Percentiles rank a stretch among this genome's conserved stretches.
These are phyloP conservation scores for Antigone vipio DNA, from an alignment of 2,113 vertebrate species.

Conservation along the genomic window DNA sequence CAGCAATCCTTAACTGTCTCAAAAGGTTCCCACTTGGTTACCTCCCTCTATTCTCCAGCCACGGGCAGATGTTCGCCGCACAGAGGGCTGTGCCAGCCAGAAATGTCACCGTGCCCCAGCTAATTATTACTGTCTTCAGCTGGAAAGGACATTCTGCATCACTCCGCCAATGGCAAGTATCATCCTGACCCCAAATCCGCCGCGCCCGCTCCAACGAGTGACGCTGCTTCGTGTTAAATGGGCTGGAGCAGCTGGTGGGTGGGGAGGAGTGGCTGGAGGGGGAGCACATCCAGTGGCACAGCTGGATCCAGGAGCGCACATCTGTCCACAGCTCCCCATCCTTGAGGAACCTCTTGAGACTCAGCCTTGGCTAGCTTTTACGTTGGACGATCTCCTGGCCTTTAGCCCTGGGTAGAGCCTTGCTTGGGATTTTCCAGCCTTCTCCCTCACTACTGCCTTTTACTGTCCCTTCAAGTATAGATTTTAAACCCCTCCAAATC, in stretches of 20 bases:
- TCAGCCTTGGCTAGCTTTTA: not conserved
- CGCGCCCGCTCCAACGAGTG: rapidly evolving
- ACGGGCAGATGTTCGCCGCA: not conserved
- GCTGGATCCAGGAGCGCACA: not conserved
- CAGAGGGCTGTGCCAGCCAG: not conserved
- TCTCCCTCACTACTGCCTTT: not conserved
- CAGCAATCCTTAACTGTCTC: not conserved
- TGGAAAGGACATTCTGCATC: not conserved
- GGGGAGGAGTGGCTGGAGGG: not conserved
- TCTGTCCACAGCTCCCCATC: constrained; percentile 19
- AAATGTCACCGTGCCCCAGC: not conserved
- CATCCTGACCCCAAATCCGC: not conserved
- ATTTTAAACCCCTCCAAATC: not conserved
- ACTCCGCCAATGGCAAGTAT: not conserved
- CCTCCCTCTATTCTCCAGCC: not conserved
- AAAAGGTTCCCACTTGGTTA: not conserved
- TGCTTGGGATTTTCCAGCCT: not conserved
- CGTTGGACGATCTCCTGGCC: not conserved
- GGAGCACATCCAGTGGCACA: not conserved
- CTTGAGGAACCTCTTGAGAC: not conserved
- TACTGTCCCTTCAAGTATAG: not conserved
- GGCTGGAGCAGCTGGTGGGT: not conserved
- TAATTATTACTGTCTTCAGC: not conserved
- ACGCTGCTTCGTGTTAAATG: not conserved
- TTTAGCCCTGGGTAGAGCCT: not conserved